Percentiles rank a stretch among this genome's conserved stretches.
phyloP scores from a whole-genome alignment of 2,797 vertebrate species.

The Danio aesculapii region DNA sequence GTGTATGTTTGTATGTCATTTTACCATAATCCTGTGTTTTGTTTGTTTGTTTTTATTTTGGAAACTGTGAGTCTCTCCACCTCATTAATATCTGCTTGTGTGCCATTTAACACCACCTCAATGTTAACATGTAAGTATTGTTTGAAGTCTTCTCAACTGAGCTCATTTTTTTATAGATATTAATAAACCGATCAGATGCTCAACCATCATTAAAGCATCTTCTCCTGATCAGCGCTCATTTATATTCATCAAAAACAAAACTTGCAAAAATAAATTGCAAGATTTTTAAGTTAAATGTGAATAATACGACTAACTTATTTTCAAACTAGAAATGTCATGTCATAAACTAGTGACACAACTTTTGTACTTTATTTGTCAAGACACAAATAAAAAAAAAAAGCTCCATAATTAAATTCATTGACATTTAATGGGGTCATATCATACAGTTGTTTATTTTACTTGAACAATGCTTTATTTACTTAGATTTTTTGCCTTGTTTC shows the following conservation, averaged over 20 bases:
- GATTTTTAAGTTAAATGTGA: neutral
- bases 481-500: too few relatives aligned
- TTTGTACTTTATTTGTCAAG: neutral
- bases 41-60: conserved; percentile 39
- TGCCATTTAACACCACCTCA: conserved; percentile 79
- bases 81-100: conserved; percentile 83
- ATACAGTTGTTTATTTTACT: neutral
- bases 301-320: neutral
- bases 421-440: conserved; percentile 4
- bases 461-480: too few relatives aligned
- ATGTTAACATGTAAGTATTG: conserved; percentile 83
- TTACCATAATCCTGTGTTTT: conserved; percentile 34
- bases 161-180: conserved; percentile 21
- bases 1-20: conserved; percentile 45
- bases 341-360: neutral
- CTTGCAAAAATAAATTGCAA: conserved; percentile 8
- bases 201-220: conserved; percentile 8
- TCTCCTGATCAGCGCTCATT: neutral
- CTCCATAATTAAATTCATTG: neutral
- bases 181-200: neutral
- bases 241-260: conserved; percentile 16
- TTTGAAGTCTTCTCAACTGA: conserved; percentile 73
- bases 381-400: neutral
- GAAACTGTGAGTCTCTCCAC: conserved; percentile 62
- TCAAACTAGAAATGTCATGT: neutral